These are phyloP conservation scores for Trididemnum clinides DNA, from an alignment of 23 tunicate species.

Conservation along the genomic window DNA sequence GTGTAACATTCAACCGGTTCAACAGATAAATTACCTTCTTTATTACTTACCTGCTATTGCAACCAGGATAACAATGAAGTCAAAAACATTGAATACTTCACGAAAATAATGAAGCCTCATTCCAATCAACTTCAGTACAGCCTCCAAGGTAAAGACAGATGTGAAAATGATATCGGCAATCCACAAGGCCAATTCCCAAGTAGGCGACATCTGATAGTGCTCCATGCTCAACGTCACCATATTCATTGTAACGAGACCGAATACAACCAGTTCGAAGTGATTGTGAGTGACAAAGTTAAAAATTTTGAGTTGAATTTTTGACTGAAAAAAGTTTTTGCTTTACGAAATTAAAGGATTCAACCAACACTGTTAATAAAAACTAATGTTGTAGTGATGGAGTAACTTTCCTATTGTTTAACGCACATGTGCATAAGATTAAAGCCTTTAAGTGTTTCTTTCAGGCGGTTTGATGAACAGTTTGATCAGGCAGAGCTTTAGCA, in stretches of 20 bases:
- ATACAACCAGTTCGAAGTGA: constrained; percentile 78
- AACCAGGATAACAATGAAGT: constrained; percentile 71
- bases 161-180: constrained; percentile 75
- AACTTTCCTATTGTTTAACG: too few relatives aligned
- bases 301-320: constrained; percentile 43
- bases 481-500: too few relatives aligned
- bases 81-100: constrained; percentile 87
- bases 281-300: constrained; percentile 84
- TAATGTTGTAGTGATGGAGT: too few relatives aligned
- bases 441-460: too few relatives aligned
- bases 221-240: constrained; percentile 88
- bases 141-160: constrained; percentile 66
- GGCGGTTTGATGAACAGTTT: too few relatives aligned
- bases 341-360: too few relatives aligned
- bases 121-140: constrained; percentile 69
- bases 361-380: too few relatives aligned
- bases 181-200: constrained; percentile 60
- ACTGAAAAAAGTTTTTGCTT: too few relatives aligned
- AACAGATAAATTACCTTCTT: too few relatives aligned
- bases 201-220: constrained; percentile 67
- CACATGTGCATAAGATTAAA: too few relatives aligned
- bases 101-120: constrained; percentile 75
- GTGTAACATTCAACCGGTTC: too few relatives aligned
- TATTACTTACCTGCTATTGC: constrained; percentile 65
- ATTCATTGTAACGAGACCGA: constrained; percentile 74